Percentiles rank a stretch among this genome's conserved stretches.
phyloP scores from a whole-genome alignment of 92 coral and sea anemone genomes.

The Umimayanthus chanpuru region DNA sequence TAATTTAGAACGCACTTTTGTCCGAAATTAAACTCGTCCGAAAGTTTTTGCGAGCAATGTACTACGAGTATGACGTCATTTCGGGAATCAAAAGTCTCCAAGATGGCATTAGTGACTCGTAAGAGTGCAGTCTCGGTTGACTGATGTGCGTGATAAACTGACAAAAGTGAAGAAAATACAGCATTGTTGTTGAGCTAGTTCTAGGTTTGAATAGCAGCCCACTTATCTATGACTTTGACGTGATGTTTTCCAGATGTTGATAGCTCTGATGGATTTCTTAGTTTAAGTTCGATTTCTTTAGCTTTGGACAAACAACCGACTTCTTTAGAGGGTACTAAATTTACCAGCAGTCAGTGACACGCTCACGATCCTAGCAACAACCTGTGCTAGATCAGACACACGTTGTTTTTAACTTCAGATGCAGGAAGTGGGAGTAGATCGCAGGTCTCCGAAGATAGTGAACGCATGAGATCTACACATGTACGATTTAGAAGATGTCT shows the following conservation, averaged over 20 bases:
- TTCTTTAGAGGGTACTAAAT: constrained; percentile 33
- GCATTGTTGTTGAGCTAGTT: background rate
- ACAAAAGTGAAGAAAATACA: too few relatives aligned
- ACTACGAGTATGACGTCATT: too few relatives aligned
- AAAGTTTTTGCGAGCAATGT: too few relatives aligned
- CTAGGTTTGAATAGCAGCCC: constrained; percentile 38
- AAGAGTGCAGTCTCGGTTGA: constrained; percentile 34
- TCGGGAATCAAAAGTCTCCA: constrained; percentile 24
- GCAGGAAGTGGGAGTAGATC: background rate
- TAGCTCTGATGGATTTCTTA: constrained; percentile 40
- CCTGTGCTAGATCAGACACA: background rate
- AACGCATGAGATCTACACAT: background rate
- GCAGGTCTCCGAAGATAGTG: background rate
- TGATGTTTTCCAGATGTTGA: constrained; percentile 51
- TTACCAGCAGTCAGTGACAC: background rate
- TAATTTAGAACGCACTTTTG: too few relatives aligned
- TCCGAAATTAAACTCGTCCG: too few relatives aligned
- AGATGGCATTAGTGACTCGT: constrained; percentile 6
- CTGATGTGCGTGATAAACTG: too few relatives aligned
- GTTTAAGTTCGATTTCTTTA: constrained; percentile 61
- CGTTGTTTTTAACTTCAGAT: background rate
- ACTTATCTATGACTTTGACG: constrained; percentile 56
- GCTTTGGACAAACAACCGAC: constrained; percentile 44
- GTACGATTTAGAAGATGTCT: background rate
- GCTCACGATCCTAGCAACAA: background rate